Base-by-base conservation (phyloP, 2,888 invertebrate species). In the Saturnia japonica region DNA sequence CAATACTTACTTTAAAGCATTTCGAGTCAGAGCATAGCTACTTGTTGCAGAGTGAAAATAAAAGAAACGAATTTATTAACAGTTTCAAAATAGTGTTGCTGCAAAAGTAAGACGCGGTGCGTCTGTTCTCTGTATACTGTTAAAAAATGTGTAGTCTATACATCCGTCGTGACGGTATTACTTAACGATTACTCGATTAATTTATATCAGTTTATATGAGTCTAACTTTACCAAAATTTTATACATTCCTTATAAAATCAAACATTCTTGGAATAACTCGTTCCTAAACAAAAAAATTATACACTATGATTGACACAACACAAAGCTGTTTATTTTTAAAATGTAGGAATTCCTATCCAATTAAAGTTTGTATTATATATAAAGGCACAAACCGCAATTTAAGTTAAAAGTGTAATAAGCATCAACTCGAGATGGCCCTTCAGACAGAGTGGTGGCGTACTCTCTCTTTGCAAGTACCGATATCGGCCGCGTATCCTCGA, bases 401-500 rank as follows among this genome's bases (percentile, higher is more conserved):
- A 7, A 22, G 22, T 60, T 25, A 25, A 25, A 12, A 25, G 57
- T 25, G 73, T 75, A 71, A 69, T 76, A 70, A 62, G 60, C 16
- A 25, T 60, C 19, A 43, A 43, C 25, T 28, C 60, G 57, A 19
- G 14, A 16, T 68, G 25, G 42, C 16, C 45, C 34, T 60, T 60
- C 9, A 64, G 72, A 72, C 71, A 72, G 76, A 73, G 76, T 76
- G 75, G 76, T 76, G 75, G 73, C 73, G 72, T 74, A 71, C 72
- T 75, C 57, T 57, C 71, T 70, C 62, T 74, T 72, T 71, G 47
- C 67, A 68, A 72, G 69, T 71, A 72, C 72, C 67, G 45, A 25
- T 66, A 67, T 70, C 73, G 73, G 75, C n/a, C n/a, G n/a, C n/a
- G n/a, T 71, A 68, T 76, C 74, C 73, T 74, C 74, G 75, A 79